A percentile compares a stretch with the other conserved stretches of the same genome.
Evolutionary conservation across 2,797 vertebrate genomes (phyloP).

Genomic region (Odontamblyopus rebecca): DNA sequence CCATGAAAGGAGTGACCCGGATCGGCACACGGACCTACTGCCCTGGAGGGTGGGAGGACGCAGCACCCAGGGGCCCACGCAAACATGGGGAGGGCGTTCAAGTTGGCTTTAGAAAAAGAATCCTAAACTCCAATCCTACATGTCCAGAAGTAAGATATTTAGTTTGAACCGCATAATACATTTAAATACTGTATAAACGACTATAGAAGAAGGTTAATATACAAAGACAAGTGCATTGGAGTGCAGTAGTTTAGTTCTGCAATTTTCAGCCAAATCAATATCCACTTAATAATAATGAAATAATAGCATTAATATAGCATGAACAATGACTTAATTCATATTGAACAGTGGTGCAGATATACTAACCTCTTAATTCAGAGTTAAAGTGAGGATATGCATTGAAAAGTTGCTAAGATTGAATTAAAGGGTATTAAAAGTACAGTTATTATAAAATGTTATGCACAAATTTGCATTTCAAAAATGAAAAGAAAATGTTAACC

Average conservation of each 20-base stretch:
- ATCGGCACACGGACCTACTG: conserved; percentile 54
- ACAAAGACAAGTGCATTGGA: neutral
- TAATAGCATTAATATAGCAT: too few species aligned
- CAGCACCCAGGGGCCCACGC: conserved; percentile 51
- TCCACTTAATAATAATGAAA: too few species aligned
- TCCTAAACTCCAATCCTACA: conserved; percentile 48
- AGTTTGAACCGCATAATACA: neutral
- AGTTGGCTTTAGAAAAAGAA: conserved; percentile 57
- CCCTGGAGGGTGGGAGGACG: conserved; percentile 60
- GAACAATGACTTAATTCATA: too few species aligned
- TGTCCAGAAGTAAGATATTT: conserved; percentile 60
- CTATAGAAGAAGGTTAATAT: neutral
- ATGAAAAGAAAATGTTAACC: neutral
- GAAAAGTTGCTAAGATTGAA: too few species aligned
- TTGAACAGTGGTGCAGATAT: too few species aligned
- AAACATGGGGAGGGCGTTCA: conserved; percentile 69
- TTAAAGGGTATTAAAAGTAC: too few species aligned
- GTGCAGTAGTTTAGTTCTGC: neutral
- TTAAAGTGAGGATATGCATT: too few species aligned
- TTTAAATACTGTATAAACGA: neutral
- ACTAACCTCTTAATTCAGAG: too few species aligned
- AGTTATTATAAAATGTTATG: too few species aligned
- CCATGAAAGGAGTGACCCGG: conserved; percentile 51
- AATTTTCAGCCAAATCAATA: too few species aligned
- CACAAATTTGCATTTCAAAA: neutral